Evolutionary conservation across 2,113 vertebrate species (phyloP).

Genomic region (Urocolius indicus): DNA sequence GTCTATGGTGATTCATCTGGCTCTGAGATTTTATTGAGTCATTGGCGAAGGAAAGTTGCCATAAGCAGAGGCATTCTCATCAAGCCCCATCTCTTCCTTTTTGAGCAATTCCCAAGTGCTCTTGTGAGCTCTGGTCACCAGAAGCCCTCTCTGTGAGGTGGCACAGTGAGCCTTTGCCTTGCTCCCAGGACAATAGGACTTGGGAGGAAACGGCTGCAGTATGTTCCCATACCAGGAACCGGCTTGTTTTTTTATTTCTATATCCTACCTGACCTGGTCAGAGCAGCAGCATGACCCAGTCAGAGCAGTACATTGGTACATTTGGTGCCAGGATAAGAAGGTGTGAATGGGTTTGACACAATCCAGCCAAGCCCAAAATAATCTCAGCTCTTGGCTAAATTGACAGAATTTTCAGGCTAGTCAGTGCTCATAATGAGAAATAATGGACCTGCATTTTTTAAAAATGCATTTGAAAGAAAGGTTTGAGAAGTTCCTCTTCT

Average conservation of each 20-base stretch:
- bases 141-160: not conserved
- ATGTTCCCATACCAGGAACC: not conserved
- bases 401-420: not conserved
- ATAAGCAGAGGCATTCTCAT: not conserved
- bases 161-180: not conserved
- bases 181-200: not conserved
- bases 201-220: not conserved
- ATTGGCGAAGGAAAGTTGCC: not conserved
- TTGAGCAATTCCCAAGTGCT: not conserved
- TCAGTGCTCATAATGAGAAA: not conserved
- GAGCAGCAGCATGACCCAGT: not conserved
- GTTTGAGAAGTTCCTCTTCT: not conserved
- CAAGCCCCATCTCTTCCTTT: not conserved
- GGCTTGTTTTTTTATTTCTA: not conserved
- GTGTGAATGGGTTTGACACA: not conserved
- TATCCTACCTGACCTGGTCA: not conserved
- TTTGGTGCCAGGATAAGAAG: not conserved
- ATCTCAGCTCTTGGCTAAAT: constrained; percentile 15
- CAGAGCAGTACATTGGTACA: not conserved
- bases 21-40: not conserved
- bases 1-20: not conserved
- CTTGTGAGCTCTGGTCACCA: not conserved
- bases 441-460: not conserved
- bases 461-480: not conserved
- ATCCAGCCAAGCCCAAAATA: not conserved